phyloP scores from a whole-genome alignment of 2,113 vertebrate species.

The Nothoprocta perdicaria region DNA sequence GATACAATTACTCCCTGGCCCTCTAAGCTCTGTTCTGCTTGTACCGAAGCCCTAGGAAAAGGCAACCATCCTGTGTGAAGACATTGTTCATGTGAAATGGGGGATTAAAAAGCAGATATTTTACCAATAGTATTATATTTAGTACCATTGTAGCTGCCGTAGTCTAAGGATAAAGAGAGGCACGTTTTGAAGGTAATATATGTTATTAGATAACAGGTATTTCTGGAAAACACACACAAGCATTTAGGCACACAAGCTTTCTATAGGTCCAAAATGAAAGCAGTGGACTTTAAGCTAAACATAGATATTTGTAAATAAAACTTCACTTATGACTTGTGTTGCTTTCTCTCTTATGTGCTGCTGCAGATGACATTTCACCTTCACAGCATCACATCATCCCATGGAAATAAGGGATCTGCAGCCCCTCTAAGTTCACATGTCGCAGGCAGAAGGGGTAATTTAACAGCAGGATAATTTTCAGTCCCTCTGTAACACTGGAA shows the following conservation, averaged over 20 bases:
- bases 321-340: not conserved
- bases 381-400: not conserved
- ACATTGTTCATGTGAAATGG: not conserved
- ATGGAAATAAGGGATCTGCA: not conserved
- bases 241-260: not conserved
- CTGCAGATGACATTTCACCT: not conserved
- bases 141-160: not conserved
- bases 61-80: not conserved
- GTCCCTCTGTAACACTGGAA: not conserved
- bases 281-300: not conserved
- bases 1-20: conserved; percentile 16
- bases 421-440: not conserved
- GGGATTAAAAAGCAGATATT: conserved; percentile 31
- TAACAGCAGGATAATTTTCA: not conserved
- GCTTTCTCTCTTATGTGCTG: not conserved
- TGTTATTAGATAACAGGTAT: not conserved
- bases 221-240: not conserved
- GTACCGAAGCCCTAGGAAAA: not conserved
- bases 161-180: conserved; percentile 46
- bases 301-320: not conserved
- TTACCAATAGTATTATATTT: conserved; percentile 38
- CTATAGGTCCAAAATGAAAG: not conserved
- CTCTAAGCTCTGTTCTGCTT: not conserved
- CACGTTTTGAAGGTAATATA: conserved; percentile 1
- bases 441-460: not conserved